Conservation (phyloP, 2,797 vertebrate genomes). For the Myripristis jacobus region DNA sequence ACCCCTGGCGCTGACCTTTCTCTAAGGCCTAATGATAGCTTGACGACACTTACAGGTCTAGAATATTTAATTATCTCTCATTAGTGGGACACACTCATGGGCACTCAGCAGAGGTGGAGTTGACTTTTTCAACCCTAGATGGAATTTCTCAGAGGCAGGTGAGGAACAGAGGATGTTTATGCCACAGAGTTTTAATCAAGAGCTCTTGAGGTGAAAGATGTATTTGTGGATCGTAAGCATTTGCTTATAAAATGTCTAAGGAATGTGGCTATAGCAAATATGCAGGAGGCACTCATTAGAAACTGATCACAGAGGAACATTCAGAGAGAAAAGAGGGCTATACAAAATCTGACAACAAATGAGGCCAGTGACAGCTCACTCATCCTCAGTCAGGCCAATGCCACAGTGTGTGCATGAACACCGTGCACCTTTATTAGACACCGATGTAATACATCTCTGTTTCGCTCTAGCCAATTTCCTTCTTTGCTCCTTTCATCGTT, state of each 20-base stretch:
- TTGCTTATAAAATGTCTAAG: conserved; percentile 1
- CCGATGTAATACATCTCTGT: background rate
- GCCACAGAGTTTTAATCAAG: conserved; percentile 50
- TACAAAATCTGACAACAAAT: background rate
- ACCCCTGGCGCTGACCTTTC: conserved; percentile 72
- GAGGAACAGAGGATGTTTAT: conserved; percentile 31
- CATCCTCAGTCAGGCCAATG: background rate
- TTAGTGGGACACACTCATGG: conserved; percentile 39
- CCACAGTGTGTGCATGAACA: background rate
- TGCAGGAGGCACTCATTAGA: background rate
- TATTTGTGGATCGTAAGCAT: conserved; percentile 5
- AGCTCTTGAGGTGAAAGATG: conserved; percentile 33
- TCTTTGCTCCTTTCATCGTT: background rate
- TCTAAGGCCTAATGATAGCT: conserved; percentile 41
- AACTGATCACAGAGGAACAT: background rate
- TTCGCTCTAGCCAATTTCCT: background rate
- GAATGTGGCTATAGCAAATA: background rate
- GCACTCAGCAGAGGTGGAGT: background rate
- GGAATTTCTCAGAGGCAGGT: conserved; percentile 29
- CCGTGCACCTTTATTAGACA: too few species aligned
- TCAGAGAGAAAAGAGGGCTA: background rate
- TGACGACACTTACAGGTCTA: conserved; percentile 24
- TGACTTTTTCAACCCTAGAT: conserved; percentile 49
- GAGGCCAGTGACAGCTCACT: background rate
- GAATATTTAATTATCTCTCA: conserved; percentile 63